Percentiles rank a stretch among this genome's conserved stretches.
Evolutionary conservation across 2,797 vertebrate species (phyloP).

Genomic region (Chrysocyon brachyurus): DNA sequence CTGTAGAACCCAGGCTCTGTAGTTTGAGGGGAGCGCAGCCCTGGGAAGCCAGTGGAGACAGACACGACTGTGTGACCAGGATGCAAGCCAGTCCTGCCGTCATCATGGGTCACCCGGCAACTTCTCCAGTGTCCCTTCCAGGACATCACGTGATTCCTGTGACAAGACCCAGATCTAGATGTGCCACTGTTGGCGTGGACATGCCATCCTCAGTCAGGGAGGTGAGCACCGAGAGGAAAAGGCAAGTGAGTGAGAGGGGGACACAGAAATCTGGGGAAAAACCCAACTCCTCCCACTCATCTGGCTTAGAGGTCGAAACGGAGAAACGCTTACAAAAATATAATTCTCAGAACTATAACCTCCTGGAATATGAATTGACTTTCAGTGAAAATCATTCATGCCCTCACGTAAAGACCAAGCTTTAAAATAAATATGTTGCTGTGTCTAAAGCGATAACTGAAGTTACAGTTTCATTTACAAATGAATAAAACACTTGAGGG

Average conservation of each 20-base stretch:
- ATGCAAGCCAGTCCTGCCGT: fast-evolving
- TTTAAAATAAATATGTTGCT: background rate
- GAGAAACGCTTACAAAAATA: fast-evolving
- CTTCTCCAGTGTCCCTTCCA: fast-evolving
- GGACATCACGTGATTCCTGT: background rate
- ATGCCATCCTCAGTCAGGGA: fast-evolving
- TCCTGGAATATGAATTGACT: background rate
- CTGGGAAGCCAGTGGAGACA: background rate
- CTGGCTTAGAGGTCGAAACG: background rate
- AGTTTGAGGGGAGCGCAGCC: fast-evolving
- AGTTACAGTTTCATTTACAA: background rate
- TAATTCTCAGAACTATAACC: background rate
- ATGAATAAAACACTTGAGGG: background rate
- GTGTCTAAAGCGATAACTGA: background rate
- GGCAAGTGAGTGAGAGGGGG: fast-evolving
- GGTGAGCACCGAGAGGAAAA: fast-evolving
- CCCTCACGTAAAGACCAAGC: background rate
- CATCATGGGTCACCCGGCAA: fast-evolving
- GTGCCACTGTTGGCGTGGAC: fast-evolving
- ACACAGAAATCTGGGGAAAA: fast-evolving
- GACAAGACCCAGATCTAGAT: background rate
- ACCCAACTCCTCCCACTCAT: too few relatives aligned
- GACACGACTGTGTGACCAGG: fast-evolving
- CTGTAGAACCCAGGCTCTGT: background rate
- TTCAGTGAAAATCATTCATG: background rate